Conservation (phyloP, 2,113 vertebrate species). For the Callospermophilus lateralis region DNA sequence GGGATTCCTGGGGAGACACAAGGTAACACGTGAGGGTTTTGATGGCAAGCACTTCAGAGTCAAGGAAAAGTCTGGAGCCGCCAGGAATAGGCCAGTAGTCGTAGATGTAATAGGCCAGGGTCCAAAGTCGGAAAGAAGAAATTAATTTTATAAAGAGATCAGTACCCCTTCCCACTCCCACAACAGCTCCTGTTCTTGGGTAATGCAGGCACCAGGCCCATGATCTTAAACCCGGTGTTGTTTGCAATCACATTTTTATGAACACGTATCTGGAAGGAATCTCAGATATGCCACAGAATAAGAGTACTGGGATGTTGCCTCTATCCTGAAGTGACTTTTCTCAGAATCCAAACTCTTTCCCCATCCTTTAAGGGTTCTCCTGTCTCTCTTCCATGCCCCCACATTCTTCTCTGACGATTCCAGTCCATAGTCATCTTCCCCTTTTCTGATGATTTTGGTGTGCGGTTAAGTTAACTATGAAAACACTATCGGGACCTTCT, state of each 20-base stretch:
- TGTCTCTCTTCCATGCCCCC: not conserved
- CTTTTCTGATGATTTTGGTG: not conserved
- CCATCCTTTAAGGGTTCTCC: not conserved
- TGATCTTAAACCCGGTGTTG: not conserved
- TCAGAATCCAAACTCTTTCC: not conserved
- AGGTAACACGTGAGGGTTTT: not conserved
- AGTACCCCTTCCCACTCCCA: not conserved
- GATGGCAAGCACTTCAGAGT: not conserved
- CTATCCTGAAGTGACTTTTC: not conserved
- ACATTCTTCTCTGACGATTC: not conserved
- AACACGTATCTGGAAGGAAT: not conserved
- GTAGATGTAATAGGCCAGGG: no score
- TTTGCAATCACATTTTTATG: not conserved
- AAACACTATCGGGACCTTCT: not conserved
- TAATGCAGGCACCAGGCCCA: not conserved
- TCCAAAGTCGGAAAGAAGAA: not conserved
- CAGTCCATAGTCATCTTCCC: not conserved
- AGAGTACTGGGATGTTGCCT: not conserved
- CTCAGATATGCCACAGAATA: not conserved
- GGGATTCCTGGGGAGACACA: slow-evolving; percentile 55
- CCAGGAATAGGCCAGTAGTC: not conserved
- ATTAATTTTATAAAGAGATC: not conserved
- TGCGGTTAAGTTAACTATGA: not conserved
- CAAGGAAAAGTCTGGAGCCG: not conserved
- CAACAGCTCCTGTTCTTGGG: not conserved